Base-by-base conservation (phyloP, 2,113 vertebrate species). In the Phalacrocorax carbo region DNA sequence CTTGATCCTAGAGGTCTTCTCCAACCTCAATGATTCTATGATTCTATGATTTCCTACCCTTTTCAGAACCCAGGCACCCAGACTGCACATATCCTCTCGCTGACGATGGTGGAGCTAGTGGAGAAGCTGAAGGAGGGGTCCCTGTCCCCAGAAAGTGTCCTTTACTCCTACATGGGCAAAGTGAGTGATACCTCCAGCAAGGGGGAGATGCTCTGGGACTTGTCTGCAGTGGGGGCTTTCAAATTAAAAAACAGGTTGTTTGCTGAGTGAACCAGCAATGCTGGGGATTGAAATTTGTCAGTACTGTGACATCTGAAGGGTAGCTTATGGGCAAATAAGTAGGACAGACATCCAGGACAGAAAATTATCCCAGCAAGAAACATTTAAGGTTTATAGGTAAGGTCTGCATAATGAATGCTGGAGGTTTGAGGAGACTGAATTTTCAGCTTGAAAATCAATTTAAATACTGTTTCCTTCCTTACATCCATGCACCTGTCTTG, bases 111-210 rank as follows among this genome's bases (percentile, higher is more conserved):
- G 76, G 98, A 98, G 87, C 73, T 99, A 94, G 97, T 65, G 29
- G 94, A 97, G 64, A 94, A 97, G 44, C 97, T 99, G 75, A 88
- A 92, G 86, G 94, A 98, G 4, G 98, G 96, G 8, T 97, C 93
- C 5, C 88, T 99, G 85, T 97, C 68, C 72, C 98, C 98, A 6
- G 97, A 98, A 30, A 98, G 98, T 1, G 96, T 98, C 62, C 97
- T 99, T 36, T 98, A 98, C 85, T 88, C 97, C 64, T 99, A 98
- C 73, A 90, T 99, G 93, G 98, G 98, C 85, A 98, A 99, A 98
- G 98, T 99, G 72, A 91, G 75, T 80, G 58, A 32, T 16, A 22
- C 11, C 21, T 61, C 26, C 61, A 91, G 19, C 13, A 14, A 1
- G 8, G 55, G 40, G 57, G 46, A 48, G 71, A 46, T 87, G 77